A percentile compares a stretch with the other conserved stretches of the same genome.
Conservation (phyloP, 2,797 vertebrate genomes). For the Rhinogobio ventralis region DNA sequence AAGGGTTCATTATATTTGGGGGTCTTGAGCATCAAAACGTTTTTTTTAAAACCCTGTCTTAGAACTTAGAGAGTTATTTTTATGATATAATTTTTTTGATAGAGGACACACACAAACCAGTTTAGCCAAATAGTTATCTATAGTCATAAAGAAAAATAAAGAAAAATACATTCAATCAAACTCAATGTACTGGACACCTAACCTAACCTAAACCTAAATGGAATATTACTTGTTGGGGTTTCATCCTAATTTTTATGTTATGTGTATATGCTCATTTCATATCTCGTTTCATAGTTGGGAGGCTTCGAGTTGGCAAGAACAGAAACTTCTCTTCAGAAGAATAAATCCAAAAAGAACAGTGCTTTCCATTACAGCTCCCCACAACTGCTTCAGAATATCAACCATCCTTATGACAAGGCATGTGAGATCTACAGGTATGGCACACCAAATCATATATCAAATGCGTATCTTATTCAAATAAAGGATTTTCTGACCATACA, state of each 20-base stretch:
- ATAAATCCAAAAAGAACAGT: conserved; percentile 43
- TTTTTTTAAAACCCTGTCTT: no score
- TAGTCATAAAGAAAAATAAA: no score
- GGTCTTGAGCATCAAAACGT: background rate
- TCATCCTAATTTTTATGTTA: background rate
- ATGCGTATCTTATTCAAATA: background rate
- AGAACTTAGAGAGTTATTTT: no score
- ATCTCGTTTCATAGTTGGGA: conserved; percentile 76
- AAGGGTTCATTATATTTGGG: background rate
- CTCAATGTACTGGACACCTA: background rate
- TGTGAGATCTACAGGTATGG: conserved; percentile 91
- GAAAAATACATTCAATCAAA: background rate
- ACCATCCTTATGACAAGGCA: conserved; percentile 72
- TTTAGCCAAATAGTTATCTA: no score
- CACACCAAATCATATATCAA: background rate
- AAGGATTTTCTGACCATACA: background rate
- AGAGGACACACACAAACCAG: no score
- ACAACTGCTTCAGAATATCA: conserved; percentile 73
- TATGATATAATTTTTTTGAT: no score
- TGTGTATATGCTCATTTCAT: conserved; percentile 14
- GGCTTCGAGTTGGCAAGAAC: conserved; percentile 88
- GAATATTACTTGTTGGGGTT: background rate
- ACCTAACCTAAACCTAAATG: background rate
- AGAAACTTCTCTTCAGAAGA: conserved; percentile 81
- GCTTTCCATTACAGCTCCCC: conserved; percentile 80